phyloP scores from a whole-genome alignment of 2,113 vertebrate genomes.

The Suricata suricatta region DNA sequence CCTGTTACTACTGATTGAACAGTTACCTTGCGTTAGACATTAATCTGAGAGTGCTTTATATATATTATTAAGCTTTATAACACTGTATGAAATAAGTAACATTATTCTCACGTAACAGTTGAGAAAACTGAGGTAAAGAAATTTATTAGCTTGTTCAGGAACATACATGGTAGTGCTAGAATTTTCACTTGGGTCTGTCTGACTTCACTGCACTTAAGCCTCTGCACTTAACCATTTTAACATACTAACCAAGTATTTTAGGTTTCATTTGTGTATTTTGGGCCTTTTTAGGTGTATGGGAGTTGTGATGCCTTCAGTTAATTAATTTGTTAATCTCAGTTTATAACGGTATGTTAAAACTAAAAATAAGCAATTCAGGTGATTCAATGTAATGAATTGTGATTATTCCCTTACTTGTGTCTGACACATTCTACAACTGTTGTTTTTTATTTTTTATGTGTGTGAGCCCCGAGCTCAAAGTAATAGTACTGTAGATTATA shows the following conservation, averaged over 20 bases:
- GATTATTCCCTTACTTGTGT: not conserved
- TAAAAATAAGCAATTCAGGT: not conserved
- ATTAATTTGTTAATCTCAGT: conserved; percentile 32
- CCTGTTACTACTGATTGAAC: not conserved
- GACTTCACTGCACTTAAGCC: not conserved
- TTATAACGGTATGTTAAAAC: not conserved
- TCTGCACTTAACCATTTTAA: not conserved
- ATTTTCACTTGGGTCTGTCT: conserved; percentile 6
- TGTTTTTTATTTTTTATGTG: not conserved
- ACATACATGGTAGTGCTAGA: not conserved
- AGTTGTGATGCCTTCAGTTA: not conserved
- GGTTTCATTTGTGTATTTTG: not conserved
- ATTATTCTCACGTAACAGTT: not conserved
- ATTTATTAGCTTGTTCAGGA: conserved; percentile 25
- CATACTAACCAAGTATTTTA: not conserved
- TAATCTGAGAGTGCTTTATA: not conserved
- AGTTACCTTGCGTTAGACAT: not conserved
- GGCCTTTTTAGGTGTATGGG: not conserved
- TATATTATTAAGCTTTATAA: not conserved
- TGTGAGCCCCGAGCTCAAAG: not conserved
- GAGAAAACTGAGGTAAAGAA: conserved; percentile 5
- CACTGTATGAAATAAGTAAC: conserved; percentile 38
- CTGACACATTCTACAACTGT: not conserved
- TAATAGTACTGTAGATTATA: not conserved
- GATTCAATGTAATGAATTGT: not conserved